A percentile compares a stretch with the other conserved stretches of the same genome.
These are phyloP conservation scores for Cyrtodaria siliqua DNA, from an alignment of 2,888 invertebrate species.

Conservation along the genomic window DNA sequence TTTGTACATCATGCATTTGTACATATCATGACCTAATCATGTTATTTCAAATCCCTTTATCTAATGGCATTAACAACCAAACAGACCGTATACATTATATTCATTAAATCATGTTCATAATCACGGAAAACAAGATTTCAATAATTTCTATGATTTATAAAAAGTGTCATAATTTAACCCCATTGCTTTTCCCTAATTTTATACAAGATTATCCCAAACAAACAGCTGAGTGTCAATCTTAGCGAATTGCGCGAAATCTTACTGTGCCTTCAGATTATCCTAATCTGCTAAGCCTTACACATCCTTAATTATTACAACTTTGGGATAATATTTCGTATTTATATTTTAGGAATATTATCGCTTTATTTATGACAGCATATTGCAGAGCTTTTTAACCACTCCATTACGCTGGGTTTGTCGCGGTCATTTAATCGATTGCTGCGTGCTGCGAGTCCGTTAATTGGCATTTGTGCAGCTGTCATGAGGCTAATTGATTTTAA, in stretches of 20 bases:
- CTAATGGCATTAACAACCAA: too few species aligned
- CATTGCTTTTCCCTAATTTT: constrained; percentile 23
- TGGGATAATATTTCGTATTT: neutral
- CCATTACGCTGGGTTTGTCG: too few species aligned
- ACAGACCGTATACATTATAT: too few species aligned
- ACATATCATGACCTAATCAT: too few species aligned
- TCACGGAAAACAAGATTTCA: too few species aligned
- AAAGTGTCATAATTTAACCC: constrained; percentile 61
- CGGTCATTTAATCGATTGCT: too few species aligned
- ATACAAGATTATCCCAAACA: constrained; percentile 47
- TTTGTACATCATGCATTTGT: too few species aligned
- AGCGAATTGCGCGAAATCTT: constrained; percentile 1
- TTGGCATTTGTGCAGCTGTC: constrained; percentile 13
- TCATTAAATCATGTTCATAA: too few species aligned
- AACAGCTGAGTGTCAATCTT: constrained; percentile 52
- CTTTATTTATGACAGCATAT: constrained; percentile 21
- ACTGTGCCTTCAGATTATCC: constrained; percentile 41
- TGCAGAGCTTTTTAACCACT: neutral
- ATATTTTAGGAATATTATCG: constrained; percentile 25
- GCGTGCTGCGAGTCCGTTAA: constrained; percentile 5
- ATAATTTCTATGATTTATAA: constrained; percentile 40
- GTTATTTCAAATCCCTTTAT: too few species aligned
- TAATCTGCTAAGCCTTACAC: constrained; percentile 42
- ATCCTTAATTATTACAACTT: constrained; percentile 35
- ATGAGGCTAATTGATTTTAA: constrained; percentile 41